phyloP scores from a whole-genome alignment of 1,140 invertebrate genomes.

The Tetramorium simillimum region DNA sequence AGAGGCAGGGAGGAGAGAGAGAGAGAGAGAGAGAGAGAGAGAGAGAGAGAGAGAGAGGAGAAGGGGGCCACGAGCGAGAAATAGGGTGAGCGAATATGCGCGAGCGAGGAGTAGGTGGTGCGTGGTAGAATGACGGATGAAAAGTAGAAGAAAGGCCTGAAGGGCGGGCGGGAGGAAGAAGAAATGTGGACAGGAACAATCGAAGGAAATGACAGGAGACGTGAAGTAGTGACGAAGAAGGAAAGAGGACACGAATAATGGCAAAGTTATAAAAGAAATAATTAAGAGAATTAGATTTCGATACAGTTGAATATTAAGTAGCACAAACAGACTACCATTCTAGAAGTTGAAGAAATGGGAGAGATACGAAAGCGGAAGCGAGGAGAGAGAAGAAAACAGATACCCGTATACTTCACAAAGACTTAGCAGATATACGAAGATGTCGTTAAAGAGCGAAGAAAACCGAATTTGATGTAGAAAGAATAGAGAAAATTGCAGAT shows the following conservation, averaged over 20 bases:
- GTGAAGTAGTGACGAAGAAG: not conserved
- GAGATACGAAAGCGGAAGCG: not conserved
- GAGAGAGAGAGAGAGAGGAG: not conserved
- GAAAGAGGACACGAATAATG: not conserved
- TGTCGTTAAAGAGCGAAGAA: not conserved
- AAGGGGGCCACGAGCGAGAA: not conserved
- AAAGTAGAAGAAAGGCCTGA: constrained; percentile 1
- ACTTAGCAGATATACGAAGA: not conserved
- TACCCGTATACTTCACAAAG: not conserved
- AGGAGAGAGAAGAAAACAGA: not conserved
- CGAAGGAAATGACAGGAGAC: constrained; percentile 9
- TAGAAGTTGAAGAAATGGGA: not conserved
- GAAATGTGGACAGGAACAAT: constrained; percentile 28
- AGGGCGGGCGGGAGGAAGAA: not conserved
- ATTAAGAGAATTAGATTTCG: not conserved
- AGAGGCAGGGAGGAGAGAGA: not conserved
- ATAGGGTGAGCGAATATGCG: not conserved
- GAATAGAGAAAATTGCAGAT: not conserved
- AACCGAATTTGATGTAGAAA: not conserved
- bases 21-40: not conserved
- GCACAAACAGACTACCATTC: not conserved
- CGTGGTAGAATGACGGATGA: constrained; percentile 45
- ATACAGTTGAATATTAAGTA: not conserved
- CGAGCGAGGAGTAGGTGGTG: constrained; percentile 10
- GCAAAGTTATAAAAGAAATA: not conserved